phyloP scores from a whole-genome alignment of 1,140 invertebrate genomes.

The Megalopta genalis region DNA sequence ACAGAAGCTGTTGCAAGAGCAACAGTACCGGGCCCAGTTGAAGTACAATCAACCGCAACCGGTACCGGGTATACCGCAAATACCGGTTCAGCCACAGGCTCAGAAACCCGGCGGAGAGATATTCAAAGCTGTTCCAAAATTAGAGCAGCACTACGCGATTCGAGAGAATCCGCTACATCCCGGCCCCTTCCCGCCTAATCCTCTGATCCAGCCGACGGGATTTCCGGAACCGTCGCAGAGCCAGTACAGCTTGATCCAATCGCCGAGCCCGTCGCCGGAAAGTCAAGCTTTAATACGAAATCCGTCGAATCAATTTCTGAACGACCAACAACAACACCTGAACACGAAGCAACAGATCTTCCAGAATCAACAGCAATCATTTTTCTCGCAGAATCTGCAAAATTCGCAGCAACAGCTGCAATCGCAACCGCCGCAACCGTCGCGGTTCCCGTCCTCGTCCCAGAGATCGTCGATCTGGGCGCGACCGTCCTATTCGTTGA shows the following conservation, averaged over 20 bases:
- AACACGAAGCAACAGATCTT: conserved; percentile 65
- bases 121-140: conserved; percentile 86
- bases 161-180: conserved; percentile 77
- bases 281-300: conserved; percentile 38
- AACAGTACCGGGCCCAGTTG: conserved; percentile 77
- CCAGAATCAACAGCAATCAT: conserved; percentile 66
- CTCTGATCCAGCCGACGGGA: conserved; percentile 47
- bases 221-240: conserved; percentile 54
- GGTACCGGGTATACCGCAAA: conserved; percentile 68
- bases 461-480: conserved; percentile 70
- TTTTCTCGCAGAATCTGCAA: conserved; percentile 64
- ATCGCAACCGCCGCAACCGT: conserved; percentile 26
- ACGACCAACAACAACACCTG: conserved; percentile 63
- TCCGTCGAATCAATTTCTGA: conserved; percentile 48
- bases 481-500: conserved; percentile 54
- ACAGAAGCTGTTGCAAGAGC: conserved; percentile 78
- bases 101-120: conserved; percentile 84
- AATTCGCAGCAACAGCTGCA: conserved; percentile 60
- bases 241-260: conserved; percentile 63
- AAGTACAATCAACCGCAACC: conserved; percentile 75
- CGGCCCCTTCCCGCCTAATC: conserved; percentile 75
- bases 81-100: conserved; percentile 71
- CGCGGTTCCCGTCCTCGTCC: conserved; percentile 14
- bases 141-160: conserved; percentile 85
- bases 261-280: conserved; percentile 61